phyloP scores from a whole-genome alignment of 2,113 vertebrate species.

The Daubentonia madagascariensis region DNA sequence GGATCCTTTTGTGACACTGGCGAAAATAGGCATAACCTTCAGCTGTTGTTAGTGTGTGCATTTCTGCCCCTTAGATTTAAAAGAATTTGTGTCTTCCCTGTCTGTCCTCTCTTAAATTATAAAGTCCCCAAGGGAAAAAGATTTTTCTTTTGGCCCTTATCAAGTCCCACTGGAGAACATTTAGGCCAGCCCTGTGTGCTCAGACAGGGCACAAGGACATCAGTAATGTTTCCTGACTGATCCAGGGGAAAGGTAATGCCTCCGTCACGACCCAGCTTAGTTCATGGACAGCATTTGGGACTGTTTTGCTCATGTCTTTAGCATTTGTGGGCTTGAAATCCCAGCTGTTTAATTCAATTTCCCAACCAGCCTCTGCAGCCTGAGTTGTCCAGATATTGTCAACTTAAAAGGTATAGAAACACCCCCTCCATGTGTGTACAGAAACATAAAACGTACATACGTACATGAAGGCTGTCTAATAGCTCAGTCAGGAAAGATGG shows the following conservation, averaged over 20 bases:
- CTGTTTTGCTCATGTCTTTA: background rate
- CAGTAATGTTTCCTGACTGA: too few species aligned
- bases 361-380: background rate
- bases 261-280: accelerated
- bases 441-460: background rate
- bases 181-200: background rate
- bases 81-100: background rate
- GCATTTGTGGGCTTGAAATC: background rate
- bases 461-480: background rate
- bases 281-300: accelerated
- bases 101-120: background rate
- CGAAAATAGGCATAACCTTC: accelerated
- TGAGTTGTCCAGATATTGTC: background rate
- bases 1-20: accelerated
- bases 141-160: background rate
- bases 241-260: background rate
- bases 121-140: background rate
- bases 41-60: background rate
- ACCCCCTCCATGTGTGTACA: background rate
- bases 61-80: background rate
- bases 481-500: background rate
- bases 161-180: background rate
- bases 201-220: too few species aligned
- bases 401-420: background rate
- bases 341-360: background rate